Evolutionary conservation across 2,113 vertebrate genomes (phyloP).

Genomic region (Rattus rattus): DNA sequence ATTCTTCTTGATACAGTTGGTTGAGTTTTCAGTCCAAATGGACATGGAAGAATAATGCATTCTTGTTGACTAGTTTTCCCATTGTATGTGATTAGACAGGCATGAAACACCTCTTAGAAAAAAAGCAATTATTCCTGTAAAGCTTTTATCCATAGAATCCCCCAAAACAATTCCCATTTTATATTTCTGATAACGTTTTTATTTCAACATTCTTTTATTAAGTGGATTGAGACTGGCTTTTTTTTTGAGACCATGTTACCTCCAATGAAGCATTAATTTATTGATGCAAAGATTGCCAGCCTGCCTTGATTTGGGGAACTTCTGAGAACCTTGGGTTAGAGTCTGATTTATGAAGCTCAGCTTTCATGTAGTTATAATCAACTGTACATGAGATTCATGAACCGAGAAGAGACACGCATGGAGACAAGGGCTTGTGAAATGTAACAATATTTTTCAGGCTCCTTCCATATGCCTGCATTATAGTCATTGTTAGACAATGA

Average conservation of each 20-base stretch:
- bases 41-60: slow-evolving; percentile 14
- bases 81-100: slow-evolving; percentile 56
- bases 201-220: neutral
- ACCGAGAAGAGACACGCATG: neutral
- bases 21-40: slow-evolving; percentile 26
- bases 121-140: neutral
- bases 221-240: neutral
- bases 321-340: neutral
- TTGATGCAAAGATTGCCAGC: neutral
- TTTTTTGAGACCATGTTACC: neutral
- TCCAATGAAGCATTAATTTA: neutral
- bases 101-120: neutral
- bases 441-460: slow-evolving; percentile 8
- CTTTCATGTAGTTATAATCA: neutral
- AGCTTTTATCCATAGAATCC: slow-evolving; percentile 25
- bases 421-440: neutral
- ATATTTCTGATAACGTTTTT: slow-evolving; percentile 5
- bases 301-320: neutral
- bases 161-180: slow-evolving; percentile 16
- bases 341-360: slow-evolving; percentile 8
- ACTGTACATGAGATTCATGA: slow-evolving; percentile 27
- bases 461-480: neutral
- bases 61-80: slow-evolving; percentile 50
- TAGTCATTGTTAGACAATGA: slow-evolving; percentile 32
- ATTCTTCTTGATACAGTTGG: neutral